Conservation (phyloP, 92 coral and sea anemone species). For the Scolanthus callimorphus region DNA sequence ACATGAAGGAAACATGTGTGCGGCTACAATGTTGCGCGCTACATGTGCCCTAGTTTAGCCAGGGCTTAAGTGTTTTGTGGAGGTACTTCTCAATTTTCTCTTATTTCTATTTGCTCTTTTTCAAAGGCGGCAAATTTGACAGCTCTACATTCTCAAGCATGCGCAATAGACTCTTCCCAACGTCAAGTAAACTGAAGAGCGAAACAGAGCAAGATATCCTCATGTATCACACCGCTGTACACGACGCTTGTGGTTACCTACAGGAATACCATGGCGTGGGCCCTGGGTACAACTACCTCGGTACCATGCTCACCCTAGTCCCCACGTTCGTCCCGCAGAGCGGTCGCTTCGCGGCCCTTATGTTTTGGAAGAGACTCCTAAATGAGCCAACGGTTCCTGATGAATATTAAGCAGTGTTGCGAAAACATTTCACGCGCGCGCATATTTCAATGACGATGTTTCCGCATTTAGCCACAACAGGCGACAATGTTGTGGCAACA, state of each 20-base stretch:
- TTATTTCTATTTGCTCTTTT: no score
- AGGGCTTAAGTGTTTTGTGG: no score
- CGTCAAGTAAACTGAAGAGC: constrained; percentile 42
- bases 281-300: constrained; percentile 94
- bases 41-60: no score
- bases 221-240: constrained; percentile 87
- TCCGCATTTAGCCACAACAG: no score
- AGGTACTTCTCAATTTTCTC: no score
- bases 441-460: no score
- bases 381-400: constrained; percentile 78
- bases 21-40: no score
- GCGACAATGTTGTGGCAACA: no score
- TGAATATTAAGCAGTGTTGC: constrained; percentile 33
- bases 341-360: constrained; percentile 76
- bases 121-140: constrained; percentile 49
- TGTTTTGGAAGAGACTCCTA: constrained; percentile 85
- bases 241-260: constrained; percentile 88
- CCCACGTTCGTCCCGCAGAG: constrained; percentile 91
- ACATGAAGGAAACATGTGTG: no score
- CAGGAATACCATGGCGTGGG: constrained; percentile 76
- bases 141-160: constrained; percentile 22
- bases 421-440: no score
- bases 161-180: constrained; percentile 56
- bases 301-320: constrained; percentile 75
- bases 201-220: constrained; percentile 67